These are phyloP conservation scores for Ornithoptera alexandrae DNA, from an alignment of 2,888 invertebrate species.

Conservation along the genomic window DNA sequence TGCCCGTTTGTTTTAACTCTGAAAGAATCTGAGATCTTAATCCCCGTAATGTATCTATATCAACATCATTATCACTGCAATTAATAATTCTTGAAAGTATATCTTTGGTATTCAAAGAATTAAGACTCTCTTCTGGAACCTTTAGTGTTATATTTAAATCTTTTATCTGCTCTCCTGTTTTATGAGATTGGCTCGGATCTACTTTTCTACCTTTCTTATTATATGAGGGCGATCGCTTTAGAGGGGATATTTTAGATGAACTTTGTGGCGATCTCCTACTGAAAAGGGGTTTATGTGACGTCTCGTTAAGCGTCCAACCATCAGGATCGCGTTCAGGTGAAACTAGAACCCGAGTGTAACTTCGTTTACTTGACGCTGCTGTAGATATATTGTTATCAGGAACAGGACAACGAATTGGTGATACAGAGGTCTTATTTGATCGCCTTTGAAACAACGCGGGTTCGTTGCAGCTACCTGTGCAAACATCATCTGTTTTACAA, in stretches of 20 bases:
- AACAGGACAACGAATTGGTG: constrained; percentile 35
- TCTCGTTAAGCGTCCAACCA: constrained; percentile 40
- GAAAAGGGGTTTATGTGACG: constrained; percentile 50
- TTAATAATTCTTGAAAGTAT: constrained; percentile 69
- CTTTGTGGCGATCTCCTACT: constrained; percentile 53
- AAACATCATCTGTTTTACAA: constrained; percentile 54
- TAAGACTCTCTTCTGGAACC: constrained; percentile 66
- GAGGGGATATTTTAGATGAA: constrained; percentile 47
- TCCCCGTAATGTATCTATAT: constrained; percentile 71
- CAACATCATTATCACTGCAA: constrained; percentile 68
- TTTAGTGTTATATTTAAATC: constrained; percentile 70
- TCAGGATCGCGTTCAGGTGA: constrained; percentile 56
- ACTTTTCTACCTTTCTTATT: constrained; percentile 65
- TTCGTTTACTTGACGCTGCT: constrained; percentile 39
- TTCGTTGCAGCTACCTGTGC: constrained; percentile 64
- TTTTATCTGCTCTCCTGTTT: constrained; percentile 37
- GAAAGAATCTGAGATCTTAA: constrained; percentile 70
- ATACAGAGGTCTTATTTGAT: constrained; percentile 49
- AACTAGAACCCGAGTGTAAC: constrained; percentile 64
- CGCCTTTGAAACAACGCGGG: constrained; percentile 70
- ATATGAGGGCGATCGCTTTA: constrained; percentile 46
- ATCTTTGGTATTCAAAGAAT: constrained; percentile 65
- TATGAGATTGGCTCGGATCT: constrained; percentile 41
- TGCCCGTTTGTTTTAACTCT: constrained; percentile 69
- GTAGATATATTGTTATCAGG: neutral